Evolutionary conservation across 2,888 invertebrate species (phyloP).

Genomic region (Thereva nobilitata): DNA sequence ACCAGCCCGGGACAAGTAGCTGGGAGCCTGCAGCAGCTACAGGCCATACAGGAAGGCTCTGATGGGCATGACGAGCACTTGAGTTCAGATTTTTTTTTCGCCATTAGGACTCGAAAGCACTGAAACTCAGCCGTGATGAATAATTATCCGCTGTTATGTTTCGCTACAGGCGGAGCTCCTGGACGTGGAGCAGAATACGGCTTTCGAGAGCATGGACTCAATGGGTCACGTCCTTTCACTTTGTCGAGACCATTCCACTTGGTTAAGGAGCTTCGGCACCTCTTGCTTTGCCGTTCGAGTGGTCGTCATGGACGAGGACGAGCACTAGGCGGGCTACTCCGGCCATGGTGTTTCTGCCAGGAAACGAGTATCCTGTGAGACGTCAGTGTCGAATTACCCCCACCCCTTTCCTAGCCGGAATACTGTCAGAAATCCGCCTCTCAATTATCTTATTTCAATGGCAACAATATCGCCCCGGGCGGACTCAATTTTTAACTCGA

Average conservation of each 20-base stretch:
- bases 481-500: no score
- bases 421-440: no score
- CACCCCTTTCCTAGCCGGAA: background rate
- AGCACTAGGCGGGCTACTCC: background rate
- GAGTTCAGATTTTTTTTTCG: background rate
- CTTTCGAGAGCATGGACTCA: conserved; percentile 4
- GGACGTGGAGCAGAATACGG: background rate
- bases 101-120: background rate
- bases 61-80: background rate
- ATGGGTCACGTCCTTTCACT: conserved; percentile 25
- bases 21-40: no score
- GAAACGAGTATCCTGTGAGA: no score
- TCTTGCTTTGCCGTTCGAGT: conserved; percentile 16
- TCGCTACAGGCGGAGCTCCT: background rate
- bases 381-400: background rate
- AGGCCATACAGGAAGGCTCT: background rate
- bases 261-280: conserved; percentile 5
- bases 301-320: background rate
- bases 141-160: conserved; percentile 28
- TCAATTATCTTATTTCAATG: no score
- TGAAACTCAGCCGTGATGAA: conserved; percentile 10
- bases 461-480: no score
- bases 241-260: conserved; percentile 13
- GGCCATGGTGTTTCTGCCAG: no score
- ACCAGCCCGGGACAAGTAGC: no score